Evolutionary conservation across 2,888 invertebrate species (phyloP).

Genomic region (Drosophila pullipes): DNA sequence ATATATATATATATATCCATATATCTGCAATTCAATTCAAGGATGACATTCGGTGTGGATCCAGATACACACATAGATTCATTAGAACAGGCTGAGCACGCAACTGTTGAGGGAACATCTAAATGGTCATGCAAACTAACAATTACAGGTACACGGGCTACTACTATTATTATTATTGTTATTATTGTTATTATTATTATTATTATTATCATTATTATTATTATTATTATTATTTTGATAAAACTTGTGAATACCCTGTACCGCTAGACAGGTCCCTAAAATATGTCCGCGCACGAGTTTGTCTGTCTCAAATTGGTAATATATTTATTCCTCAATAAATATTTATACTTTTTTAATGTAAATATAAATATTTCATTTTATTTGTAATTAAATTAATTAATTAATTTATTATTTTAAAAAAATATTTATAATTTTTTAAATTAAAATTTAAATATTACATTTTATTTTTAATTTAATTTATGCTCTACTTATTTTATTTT

Average conservation of each 20-base stretch:
- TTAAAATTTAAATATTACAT: neutral
- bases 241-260: slow-evolving; percentile 3
- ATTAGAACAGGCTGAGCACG: slow-evolving; percentile 98
- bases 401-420: neutral
- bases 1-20: slow-evolving; percentile 15
- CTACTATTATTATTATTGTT: neutral
- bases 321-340: neutral
- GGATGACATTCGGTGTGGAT: slow-evolving; percentile 98
- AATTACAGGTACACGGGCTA: slow-evolving; percentile 93
- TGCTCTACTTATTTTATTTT: neutral
- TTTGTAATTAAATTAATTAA: neutral
- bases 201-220: slow-evolving; percentile 1
- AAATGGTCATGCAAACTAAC: slow-evolving; percentile 99
- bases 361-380: neutral
- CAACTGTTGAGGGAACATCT: slow-evolving; percentile 99
- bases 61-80: slow-evolving; percentile 99
- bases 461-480: neutral
- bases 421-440: neutral
- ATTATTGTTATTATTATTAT: slow-evolving; percentile 18
- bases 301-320: neutral
- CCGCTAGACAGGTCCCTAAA: neutral
- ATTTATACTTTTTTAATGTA: neutral
- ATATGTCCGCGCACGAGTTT: neutral
- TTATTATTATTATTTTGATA: slow-evolving; percentile 4
- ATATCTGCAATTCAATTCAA: slow-evolving; percentile 86